Evolutionary conservation across 2,888 invertebrate genomes (phyloP).

Genomic region (Calameuta filiformis): DNA sequence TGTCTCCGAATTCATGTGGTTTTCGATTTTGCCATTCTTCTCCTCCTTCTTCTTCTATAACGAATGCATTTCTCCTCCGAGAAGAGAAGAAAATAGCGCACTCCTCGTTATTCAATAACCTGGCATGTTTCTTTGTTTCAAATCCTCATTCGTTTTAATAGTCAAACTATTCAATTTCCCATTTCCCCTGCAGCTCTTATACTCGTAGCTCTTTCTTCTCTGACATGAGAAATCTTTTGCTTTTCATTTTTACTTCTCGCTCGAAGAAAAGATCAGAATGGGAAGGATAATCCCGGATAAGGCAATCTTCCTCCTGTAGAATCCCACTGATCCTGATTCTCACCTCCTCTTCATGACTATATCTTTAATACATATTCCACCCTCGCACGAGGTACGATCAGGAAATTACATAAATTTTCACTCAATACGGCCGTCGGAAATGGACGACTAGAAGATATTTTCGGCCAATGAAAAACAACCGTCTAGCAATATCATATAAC

Average conservation of each 20-base stretch:
- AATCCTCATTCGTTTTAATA: too few relatives aligned
- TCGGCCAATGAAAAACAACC: not conserved
- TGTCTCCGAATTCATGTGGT: not conserved
- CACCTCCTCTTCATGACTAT: not conserved
- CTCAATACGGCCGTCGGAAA: not conserved
- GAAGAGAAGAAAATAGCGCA: too few relatives aligned
- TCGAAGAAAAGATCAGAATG: slow-evolving; percentile 7
- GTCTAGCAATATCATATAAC: not conserved
- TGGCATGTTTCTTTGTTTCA: too few relatives aligned
- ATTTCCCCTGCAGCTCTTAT: too few relatives aligned
- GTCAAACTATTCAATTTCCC: too few relatives aligned
- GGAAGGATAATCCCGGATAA: slow-evolving; percentile 16
- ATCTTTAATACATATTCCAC: not conserved
- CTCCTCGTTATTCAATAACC: too few relatives aligned
- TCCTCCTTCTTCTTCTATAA: not conserved
- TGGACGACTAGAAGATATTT: not conserved
- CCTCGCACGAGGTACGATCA: not conserved
- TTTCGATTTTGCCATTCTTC: not conserved
- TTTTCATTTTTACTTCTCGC: slow-evolving; percentile 11
- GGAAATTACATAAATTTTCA: not conserved
- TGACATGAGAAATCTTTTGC: not conserved
- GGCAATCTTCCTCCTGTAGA: not conserved
- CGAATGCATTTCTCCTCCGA: not conserved
- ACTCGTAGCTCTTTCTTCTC: not conserved
- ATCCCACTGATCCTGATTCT: not conserved